Base-by-base conservation (phyloP, 2,888 invertebrate genomes). In the Phlogophora meticulosa region DNA sequence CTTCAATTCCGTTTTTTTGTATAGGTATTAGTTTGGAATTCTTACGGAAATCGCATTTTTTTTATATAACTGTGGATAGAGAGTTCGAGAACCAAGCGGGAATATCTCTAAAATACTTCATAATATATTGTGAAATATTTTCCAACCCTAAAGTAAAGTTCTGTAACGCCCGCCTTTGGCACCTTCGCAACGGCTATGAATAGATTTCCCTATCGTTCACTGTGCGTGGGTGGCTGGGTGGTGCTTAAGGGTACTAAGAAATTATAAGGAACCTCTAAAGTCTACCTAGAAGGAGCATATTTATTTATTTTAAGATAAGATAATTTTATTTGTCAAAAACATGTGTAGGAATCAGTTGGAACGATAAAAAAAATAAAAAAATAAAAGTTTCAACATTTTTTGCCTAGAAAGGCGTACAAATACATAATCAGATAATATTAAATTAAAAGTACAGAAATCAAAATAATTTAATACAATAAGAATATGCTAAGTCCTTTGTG, bases 161-260 rank as follows among this genome's bases (percentile, higher is more conserved):
- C 17, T 51, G 49, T 34, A 45, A 61, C 24, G 48, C 9, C 22
- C 32, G 11, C 40, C 43, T 38, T n/a, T n/a, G n/a, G 5, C 28
- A 5, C 28, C 28, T 5, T 71, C 15, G n/a, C 32, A 42, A 40
- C 13, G 34, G 7, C 55, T 56, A 56, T 28, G 28, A 72, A 64
- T 70, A 70, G 49, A 64, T 45, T 64, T 49, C 24, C 51, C 38
- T 62, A 22, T 61, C 5, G 15, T 15, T 32, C 3, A 34, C 13
- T 34, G 22, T 24, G 40, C 28, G 69, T 59, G 24, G 68, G 52
- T 49, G 5, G 5, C 4, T 28, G 28, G 3, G 17, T 9, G 9
- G 4, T 34, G 10, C 2, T 28, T 17, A 38, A 60, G 24, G 34
- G 2, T 4, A 43, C 0, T 32, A n/a, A 22, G 13, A 3, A 38